phyloP scores from a whole-genome alignment of 2,888 invertebrate genomes.

The Tetropium fuscum region DNA sequence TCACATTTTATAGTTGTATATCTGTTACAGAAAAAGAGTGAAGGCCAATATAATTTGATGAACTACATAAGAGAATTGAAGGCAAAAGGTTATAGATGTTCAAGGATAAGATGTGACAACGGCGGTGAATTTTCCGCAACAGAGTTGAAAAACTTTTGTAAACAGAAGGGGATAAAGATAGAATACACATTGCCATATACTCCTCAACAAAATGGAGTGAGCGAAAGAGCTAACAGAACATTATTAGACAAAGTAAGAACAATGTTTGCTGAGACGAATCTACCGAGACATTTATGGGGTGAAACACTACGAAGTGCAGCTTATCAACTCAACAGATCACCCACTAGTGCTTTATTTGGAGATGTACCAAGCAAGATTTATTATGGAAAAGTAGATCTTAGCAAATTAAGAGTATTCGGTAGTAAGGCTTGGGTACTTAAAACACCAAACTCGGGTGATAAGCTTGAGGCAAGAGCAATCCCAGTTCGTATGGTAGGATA shows the following conservation, averaged over 20 bases:
- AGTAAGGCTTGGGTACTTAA: not conserved
- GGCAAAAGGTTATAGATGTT: no score
- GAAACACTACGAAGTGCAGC: slow-evolving; percentile 42
- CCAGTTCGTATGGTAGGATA: not conserved
- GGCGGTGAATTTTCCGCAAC: slow-evolving; percentile 40
- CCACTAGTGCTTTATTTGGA: not conserved
- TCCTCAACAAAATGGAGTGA: slow-evolving; percentile 46
- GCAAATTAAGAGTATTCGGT: not conserved
- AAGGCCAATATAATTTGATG: no score
- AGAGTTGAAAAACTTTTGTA: slow-evolving; percentile 38
- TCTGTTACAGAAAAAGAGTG: slow-evolving; percentile 32
- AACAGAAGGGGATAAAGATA: slow-evolving; percentile 34
- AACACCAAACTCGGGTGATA: not conserved
- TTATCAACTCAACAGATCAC: not conserved
- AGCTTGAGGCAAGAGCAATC: not conserved
- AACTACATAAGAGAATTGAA: not conserved
- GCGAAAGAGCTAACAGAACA: slow-evolving; percentile 47
- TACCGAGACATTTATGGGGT: slow-evolving; percentile 43
- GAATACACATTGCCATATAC: slow-evolving; percentile 42
- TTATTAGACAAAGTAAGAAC: slow-evolving; percentile 43
- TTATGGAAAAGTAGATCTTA: not conserved
- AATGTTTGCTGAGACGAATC: slow-evolving; percentile 40
- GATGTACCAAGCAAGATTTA: not conserved
- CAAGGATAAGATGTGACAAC: slow-evolving; percentile 29
- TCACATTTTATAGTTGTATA: slow-evolving; percentile 38